These are phyloP conservation scores for Lasioglossum malachurum DNA, from an alignment of 2,888 invertebrate genomes.

Conservation along the genomic window DNA sequence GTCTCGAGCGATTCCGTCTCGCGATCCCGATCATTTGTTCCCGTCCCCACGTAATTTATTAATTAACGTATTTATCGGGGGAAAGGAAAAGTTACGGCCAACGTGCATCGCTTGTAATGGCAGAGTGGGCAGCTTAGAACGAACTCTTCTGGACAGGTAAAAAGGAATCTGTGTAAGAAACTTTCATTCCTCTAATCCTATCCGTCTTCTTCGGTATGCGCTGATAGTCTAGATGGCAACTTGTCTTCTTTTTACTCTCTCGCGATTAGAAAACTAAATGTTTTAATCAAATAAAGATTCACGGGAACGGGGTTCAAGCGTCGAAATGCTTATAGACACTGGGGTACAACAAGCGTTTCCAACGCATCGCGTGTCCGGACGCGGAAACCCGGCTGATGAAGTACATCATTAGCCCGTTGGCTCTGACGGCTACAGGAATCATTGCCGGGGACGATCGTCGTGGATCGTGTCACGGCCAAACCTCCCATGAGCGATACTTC, in stretches of 20 bases:
- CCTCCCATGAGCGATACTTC: neutral
- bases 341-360: neutral
- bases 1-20: neutral
- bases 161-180: neutral
- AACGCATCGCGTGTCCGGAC: neutral
- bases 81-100: neutral
- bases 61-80: neutral
- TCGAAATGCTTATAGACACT: no score
- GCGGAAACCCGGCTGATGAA: neutral
- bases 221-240: neutral
- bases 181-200: neutral
- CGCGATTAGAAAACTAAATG: neutral
- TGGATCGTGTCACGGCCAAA: neutral
- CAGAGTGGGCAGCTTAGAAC: neutral
- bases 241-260: neutral
- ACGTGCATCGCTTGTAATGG: neutral
- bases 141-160: neutral
- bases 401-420: neutral
- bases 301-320: no score
- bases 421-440: neutral
- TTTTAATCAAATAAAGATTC: no score
- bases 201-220: neutral
- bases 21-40: neutral
- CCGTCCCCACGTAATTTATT: neutral
- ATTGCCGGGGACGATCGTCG: neutral